Percentiles rank a stretch among this genome's conserved stretches.
These are phyloP conservation scores for Radopholus similis DNA, from an alignment of 1,140 invertebrate species.

Conservation along the genomic window DNA sequence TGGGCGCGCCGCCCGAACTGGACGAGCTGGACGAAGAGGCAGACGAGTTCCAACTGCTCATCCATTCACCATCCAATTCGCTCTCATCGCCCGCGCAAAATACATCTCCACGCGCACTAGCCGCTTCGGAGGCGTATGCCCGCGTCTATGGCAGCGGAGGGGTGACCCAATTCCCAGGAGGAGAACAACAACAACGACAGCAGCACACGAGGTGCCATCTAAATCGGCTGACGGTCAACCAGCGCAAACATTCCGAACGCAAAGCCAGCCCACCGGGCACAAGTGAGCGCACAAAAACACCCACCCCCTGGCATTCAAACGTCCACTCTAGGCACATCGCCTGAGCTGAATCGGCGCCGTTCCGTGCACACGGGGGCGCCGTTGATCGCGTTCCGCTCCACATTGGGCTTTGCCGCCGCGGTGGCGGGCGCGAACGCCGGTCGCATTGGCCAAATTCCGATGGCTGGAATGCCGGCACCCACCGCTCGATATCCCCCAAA, in stretches of 20 bases:
- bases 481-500: background rate
- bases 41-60: constrained; percentile 14
- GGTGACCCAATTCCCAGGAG: background rate
- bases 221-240: background rate
- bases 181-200: constrained; percentile 2
- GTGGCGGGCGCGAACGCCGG: background rate
- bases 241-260: background rate
- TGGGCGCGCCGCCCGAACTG: background rate
- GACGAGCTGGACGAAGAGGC: constrained; percentile 1
- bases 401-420: constrained; percentile 10
- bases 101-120: background rate
- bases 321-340: constrained; percentile 11
- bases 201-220: background rate
- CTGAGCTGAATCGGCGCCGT: constrained; percentile 30
- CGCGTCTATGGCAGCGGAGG: background rate
- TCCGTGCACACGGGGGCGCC: constrained; percentile 55
- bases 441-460: background rate
- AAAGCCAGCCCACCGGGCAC: constrained; percentile 1
- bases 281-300: background rate
- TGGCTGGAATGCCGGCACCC: background rate
- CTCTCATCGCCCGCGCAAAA: background rate
- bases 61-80: constrained; percentile 4
- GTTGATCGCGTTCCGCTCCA: constrained; percentile 51
- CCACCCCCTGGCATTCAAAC: background rate
- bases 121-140: background rate